phyloP scores from a whole-genome alignment of 1,140 invertebrate species.

The Meloidogyne floridensis region DNA sequence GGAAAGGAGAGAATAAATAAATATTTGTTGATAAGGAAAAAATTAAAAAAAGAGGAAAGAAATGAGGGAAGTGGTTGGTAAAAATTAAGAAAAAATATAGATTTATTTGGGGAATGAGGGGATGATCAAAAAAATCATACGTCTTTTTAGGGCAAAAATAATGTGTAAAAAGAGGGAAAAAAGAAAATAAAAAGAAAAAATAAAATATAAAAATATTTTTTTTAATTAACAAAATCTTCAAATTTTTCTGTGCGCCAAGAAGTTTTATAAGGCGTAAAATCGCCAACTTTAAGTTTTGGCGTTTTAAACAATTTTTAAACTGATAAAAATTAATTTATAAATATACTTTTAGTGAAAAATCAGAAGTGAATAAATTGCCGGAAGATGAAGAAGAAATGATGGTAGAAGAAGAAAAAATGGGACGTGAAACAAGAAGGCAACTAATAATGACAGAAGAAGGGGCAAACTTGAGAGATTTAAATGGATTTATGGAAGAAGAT shows the following conservation, averaged over 20 bases:
- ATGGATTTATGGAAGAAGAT: neutral
- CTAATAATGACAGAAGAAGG: neutral
- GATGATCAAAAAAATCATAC: neutral
- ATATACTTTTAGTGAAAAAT: neutral
- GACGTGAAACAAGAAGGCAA: neutral
- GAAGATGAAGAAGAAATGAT: neutral
- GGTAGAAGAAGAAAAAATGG: neutral
- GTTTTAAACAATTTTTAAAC: no score
- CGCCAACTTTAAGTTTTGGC: no score
- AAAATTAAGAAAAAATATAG: conserved; percentile 11
- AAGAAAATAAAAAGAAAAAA: neutral
- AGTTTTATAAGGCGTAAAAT: no score
- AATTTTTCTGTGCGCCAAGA: no score
- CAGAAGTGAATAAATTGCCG: neutral
- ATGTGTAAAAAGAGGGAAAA: neutral
- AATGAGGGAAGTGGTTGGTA: conserved; percentile 13
- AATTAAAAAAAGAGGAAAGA: neutral
- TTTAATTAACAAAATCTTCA: neutral
- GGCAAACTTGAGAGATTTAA: neutral
- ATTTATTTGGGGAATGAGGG: conserved; percentile 5
- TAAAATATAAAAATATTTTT: neutral
- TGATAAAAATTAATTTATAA: no score
- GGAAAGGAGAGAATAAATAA: neutral
- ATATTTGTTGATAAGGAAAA: conserved; percentile 9
- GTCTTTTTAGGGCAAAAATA: neutral